A percentile compares a stretch with the other conserved stretches of the same genome.
These are phyloP conservation scores for Platorchestia sp. DNA, from an alignment of 1,140 invertebrate genomes.

Conservation along the genomic window DNA sequence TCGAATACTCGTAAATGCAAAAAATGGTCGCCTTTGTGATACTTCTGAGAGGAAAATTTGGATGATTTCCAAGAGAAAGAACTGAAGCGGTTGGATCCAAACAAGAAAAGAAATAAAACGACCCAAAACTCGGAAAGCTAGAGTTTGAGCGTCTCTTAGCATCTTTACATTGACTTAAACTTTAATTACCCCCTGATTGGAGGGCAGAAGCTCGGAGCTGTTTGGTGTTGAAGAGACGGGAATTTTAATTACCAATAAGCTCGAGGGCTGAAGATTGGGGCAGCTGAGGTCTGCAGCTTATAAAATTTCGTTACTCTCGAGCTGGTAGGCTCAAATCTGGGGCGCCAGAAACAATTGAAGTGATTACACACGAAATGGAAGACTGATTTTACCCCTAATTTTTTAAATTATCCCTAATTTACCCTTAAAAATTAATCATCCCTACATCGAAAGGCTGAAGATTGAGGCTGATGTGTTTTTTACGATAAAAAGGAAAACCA, in stretches of 20 bases:
- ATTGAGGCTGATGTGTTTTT: no score
- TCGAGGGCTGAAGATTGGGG: not conserved
- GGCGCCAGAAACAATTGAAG: no score
- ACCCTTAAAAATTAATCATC: no score
- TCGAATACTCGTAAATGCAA: not conserved
- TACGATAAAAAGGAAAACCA: no score
- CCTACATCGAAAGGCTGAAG: no score
- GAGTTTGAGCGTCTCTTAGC: not conserved
- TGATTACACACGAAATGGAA: no score
- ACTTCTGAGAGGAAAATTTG: not conserved
- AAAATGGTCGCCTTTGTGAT: not conserved
- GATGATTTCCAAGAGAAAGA: not conserved
- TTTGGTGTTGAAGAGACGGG: not conserved
- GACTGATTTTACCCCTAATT: no score
- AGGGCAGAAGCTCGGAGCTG: not conserved
- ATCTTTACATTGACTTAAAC: not conserved
- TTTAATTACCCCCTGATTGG: not conserved
- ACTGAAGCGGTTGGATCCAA: not conserved
- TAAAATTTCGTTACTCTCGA: not conserved
- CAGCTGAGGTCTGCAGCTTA: not conserved
- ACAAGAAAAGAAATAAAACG: not conserved
- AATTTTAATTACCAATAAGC: not conserved
- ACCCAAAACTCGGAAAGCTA: not conserved
- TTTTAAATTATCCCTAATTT: no score
- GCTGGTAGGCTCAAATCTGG: no score